Evolutionary conservation across 2,888 invertebrate genomes (phyloP), one percentile per base, ranked within the genome.

Genomic region (Busseola fusca): DNA sequence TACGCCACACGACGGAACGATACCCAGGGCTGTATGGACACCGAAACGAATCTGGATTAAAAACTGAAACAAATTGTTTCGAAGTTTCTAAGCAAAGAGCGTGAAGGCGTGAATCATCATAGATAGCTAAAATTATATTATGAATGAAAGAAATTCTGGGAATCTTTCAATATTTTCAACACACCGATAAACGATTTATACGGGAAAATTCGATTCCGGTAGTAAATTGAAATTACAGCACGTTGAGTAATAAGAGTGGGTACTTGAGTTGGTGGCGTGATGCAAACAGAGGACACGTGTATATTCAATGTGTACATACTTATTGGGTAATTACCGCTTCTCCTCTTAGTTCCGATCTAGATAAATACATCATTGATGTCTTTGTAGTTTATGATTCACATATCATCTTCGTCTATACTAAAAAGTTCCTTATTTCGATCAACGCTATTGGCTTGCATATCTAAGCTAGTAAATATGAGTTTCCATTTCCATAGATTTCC

Each of bases 1-100:
- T 94, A 94, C 85, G 85, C 54, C 76, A 84, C 72, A 72, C 81
- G 87, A 82, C 84, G 82, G 75, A 81, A 84, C 81, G 77, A 52
- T 82, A 80, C 56, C 73, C 80, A 86, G 84, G 85, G 86, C 71
- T 86, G 84, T 78, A 80, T 85, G 65, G 68, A 64, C 34, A 63
- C 45, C 59, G 62, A 77, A 80, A 76, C 76, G 69, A 76, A 75
- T 72, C 60, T 69, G 69, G 66, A 64, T 72, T 56, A 30, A 67
- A 76, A 73, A 69, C 27, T 69, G 16, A 25, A 71, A n/a, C 56
- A 62, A 72, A 78, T 57, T 57, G 54, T 74, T 70, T n/a, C 30
- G 37, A 72, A 42, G 57, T 68, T 54, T 72, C 45, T 30, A 54
- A 54, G 62, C 54, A 25, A 12, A 54, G 34, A 84, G 57, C 65